Evolutionary conservation across 2,888 invertebrate genomes (phyloP).

Genomic region (Emmelina monodactyla): DNA sequence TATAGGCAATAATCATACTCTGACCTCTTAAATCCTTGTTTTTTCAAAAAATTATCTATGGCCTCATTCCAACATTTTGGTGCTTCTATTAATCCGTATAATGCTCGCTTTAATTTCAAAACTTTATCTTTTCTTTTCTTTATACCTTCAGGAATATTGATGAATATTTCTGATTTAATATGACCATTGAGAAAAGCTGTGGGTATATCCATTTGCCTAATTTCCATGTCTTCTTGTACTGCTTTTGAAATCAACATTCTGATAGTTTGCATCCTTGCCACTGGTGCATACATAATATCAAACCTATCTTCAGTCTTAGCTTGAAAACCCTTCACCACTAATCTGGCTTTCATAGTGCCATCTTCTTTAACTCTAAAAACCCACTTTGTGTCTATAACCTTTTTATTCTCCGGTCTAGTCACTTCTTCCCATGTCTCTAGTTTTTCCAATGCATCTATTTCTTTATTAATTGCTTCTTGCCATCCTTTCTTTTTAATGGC

Average conservation of each 20-base stretch:
- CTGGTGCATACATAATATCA: slow-evolving; percentile 5
- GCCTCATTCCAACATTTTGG: slow-evolving; percentile 15
- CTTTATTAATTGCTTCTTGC: slow-evolving; percentile 10
- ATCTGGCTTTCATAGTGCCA: slow-evolving; percentile 7
- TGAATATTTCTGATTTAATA: slow-evolving; percentile 8
- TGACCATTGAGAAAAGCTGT: slow-evolving; percentile 11
- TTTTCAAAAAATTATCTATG: slow-evolving; percentile 9
- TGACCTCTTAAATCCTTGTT: slow-evolving; percentile 4
- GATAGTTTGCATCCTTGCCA: slow-evolving; percentile 3
- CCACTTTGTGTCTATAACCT: slow-evolving; percentile 7
- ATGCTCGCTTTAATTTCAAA: slow-evolving; percentile 11
- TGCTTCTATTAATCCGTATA: slow-evolving; percentile 14
- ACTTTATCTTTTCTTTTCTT: too few species aligned
- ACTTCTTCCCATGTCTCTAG: slow-evolving; percentile 8
- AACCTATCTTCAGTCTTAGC: neutral
- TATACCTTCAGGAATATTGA: slow-evolving; percentile 10
- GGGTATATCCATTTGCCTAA: slow-evolving; percentile 5
- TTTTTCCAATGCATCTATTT: slow-evolving; percentile 6
- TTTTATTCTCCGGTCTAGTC: slow-evolving; percentile 4
- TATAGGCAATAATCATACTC: slow-evolving; percentile 11
- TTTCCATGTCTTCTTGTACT: slow-evolving; percentile 4
- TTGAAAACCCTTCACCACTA: slow-evolving; percentile 7
- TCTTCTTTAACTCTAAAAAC: slow-evolving; percentile 8
- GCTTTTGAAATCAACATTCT: slow-evolving; percentile 7
- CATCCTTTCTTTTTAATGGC: slow-evolving; percentile 6